Evolutionary conservation across 2,888 invertebrate genomes (phyloP).

Genomic region (Alsophila aescularia): DNA sequence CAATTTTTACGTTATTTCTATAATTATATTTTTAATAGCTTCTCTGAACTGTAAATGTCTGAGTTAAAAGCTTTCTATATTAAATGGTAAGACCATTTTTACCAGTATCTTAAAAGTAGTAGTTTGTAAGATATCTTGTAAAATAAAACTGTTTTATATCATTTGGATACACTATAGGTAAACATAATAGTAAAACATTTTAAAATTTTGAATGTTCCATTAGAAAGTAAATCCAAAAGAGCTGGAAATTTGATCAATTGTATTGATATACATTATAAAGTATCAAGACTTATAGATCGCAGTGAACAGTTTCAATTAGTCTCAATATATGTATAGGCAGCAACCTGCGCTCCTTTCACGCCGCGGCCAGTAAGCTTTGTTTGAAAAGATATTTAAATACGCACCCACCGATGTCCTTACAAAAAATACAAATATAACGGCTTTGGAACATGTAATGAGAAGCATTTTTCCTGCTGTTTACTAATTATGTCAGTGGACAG

Average conservation of each 20-base stretch:
- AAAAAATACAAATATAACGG: slow-evolving; percentile 48
- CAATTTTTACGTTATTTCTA: slow-evolving; percentile 18
- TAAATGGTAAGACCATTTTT: no score
- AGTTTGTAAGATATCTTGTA: no score
- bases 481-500: no score
- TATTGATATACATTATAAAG: slow-evolving; percentile 11
- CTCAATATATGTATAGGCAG: slow-evolving; percentile 61
- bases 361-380: slow-evolving; percentile 69
- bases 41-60: not conserved
- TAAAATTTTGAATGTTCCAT: no score
- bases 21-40: slow-evolving; percentile 5
- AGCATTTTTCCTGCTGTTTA: no score
- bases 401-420: slow-evolving; percentile 61
- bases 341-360: slow-evolving; percentile 69
- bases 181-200: no score
- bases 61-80: not conserved
- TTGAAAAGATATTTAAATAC: slow-evolving; percentile 81
- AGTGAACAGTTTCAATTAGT: slow-evolving; percentile 72
- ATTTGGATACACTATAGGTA: no score
- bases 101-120: no score
- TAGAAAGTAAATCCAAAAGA: not conserved
- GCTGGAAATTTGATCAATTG: not conserved
- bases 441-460: not conserved
- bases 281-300: slow-evolving; percentile 30
- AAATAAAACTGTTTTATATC: no score